Base-by-base conservation (phyloP, 2,888 invertebrate genomes). In the Drosophila mayaguana region DNA sequence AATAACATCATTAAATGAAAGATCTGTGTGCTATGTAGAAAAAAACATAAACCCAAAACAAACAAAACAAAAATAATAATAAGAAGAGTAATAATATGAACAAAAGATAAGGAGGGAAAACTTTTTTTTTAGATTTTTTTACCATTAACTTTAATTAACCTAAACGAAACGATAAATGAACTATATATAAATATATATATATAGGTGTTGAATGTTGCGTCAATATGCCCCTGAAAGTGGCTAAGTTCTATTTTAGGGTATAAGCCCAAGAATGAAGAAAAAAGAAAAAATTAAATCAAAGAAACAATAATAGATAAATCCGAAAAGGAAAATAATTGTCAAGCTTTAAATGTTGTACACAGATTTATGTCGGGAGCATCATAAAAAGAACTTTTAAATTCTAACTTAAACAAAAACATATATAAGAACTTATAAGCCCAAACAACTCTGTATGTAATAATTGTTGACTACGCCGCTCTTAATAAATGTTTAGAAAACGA, bases 321-420 rank as follows among this genome's bases (percentile, higher is more conserved):
- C 28, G 28, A 46, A 59, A 25, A 34, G 18, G 7, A 4, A 36
- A 25, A 38, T 8, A 65, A 61, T 84, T 84, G 80, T 76, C 74
- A 89, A 80, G 85, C 85, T 88, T 86, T 86, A 88, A 86, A 79
- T 86, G 89, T 86, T 86, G 84, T 87, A 83, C 75, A 74, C 78
- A 54, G 51, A 51, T 50, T 63, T 46, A 43, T 9, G 48, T 40
- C 22, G 61, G 34, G 40, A 50, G 46, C 43, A 70, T 20, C 61
- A 59, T 22, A 25, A 54, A 50, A 50, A 34, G 14, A 12, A 5
- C 74, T 73, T 68, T 67, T 54, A 53, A 32, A 62, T 55, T 59
- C 45, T 20, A 70, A 61, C 18, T 59, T 46, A 78, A 68, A 57
- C 46, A 60, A 55, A 70, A 59, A 42, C 8, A 55, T 34, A 50